A percentile compares a stretch with the other conserved stretches of the same genome.
phyloP scores from a whole-genome alignment of 2,797 vertebrate genomes.

The Alca torda region DNA sequence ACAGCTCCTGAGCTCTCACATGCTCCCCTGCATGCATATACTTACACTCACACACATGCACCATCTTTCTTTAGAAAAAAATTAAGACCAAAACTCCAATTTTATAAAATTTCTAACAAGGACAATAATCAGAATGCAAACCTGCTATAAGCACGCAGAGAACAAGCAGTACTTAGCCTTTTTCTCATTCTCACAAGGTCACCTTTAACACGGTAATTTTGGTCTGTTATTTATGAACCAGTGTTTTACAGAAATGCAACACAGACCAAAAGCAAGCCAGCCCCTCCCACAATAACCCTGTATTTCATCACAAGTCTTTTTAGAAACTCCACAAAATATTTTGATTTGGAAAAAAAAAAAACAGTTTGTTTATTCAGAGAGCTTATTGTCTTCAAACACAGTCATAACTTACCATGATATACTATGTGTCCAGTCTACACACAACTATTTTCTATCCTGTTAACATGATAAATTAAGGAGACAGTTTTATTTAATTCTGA shows the following conservation, averaged over 20 bases:
- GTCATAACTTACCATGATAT: neutral
- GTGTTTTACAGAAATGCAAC: neutral
- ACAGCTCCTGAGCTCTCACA: neutral
- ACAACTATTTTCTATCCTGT: neutral
- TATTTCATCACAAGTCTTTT: neutral
- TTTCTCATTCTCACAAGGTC: conserved; percentile 2
- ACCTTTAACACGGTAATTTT: conserved; percentile 8
- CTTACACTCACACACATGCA: neutral
- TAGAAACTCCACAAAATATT: neutral
- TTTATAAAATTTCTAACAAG: neutral
- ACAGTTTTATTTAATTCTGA: neutral
- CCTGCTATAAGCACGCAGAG: neutral
- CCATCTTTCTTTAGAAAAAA: neutral
- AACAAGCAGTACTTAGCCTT: neutral
- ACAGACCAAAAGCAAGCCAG: neutral
- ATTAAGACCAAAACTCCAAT: neutral
- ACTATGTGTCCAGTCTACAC: neutral
- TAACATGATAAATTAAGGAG: neutral
- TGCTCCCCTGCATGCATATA: accelerated
- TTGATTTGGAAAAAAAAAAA: accelerated
- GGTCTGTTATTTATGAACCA: neutral
- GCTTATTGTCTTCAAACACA: neutral
- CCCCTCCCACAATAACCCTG: neutral
- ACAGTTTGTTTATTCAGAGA: neutral
- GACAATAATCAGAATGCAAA: neutral